phyloP scores from a whole-genome alignment of 2,888 invertebrate species.

The Netelia inedita region DNA sequence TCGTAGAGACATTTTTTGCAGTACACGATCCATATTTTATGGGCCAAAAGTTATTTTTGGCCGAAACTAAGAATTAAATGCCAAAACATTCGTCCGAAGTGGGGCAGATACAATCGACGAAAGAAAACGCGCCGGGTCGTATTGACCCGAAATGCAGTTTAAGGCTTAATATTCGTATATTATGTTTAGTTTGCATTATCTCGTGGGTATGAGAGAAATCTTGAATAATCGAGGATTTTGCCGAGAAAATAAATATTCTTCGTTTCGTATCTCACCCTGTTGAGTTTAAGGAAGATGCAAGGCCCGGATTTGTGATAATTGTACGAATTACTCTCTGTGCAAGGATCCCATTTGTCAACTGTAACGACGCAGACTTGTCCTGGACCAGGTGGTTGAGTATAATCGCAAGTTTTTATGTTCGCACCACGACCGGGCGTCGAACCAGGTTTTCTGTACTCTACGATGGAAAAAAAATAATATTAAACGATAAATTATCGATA shows the following conservation, averaged over 20 bases:
- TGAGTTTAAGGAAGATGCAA: constrained; percentile 97
- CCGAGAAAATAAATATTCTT: not conserved
- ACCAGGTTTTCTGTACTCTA: constrained; percentile 91
- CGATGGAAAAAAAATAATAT: constrained; percentile 66
- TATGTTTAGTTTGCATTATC: too few relatives aligned
- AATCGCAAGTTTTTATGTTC: constrained; percentile 92
- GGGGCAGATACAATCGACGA: too few relatives aligned
- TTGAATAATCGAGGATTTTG: not conserved
- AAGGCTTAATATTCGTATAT: too few relatives aligned
- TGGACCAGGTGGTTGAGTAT: constrained; percentile 89
- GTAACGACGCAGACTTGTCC: constrained; percentile 96
- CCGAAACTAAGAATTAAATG: too few relatives aligned
- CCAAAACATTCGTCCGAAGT: too few relatives aligned
- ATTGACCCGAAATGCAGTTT: too few relatives aligned
- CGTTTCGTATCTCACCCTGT: constrained; percentile 88
- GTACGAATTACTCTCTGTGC: constrained; percentile 93
- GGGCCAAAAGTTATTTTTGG: too few relatives aligned
- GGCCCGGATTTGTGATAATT: constrained; percentile 97
- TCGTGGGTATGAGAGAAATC: too few relatives aligned
- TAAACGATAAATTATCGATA: not conserved
- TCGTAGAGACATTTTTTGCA: too few relatives aligned
- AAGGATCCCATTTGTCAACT: constrained; percentile 92
- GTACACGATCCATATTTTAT: too few relatives aligned
- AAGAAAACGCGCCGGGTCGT: too few relatives aligned
- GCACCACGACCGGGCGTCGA: constrained; percentile 90